phyloP scores from a whole-genome alignment of 2,113 vertebrate species.

The Mustelus asterias region DNA sequence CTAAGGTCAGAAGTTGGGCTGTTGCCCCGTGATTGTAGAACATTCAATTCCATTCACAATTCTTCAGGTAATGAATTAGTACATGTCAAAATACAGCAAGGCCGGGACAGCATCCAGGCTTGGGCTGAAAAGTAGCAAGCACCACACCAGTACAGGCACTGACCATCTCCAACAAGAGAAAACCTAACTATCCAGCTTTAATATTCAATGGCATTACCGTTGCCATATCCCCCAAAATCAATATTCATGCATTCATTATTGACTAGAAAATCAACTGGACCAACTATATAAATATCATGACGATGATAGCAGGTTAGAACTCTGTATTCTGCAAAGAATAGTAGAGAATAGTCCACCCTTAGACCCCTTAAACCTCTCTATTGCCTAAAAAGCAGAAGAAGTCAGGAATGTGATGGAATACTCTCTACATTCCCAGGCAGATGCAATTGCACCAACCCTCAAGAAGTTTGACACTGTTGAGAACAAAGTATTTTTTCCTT shows the following conservation, averaged over 20 bases:
- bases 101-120: not conserved
- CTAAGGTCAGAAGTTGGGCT: not conserved
- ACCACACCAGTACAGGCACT: too few relatives aligned
- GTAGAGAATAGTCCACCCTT: too few relatives aligned
- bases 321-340: not conserved
- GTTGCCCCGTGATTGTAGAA: not conserved
- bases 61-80: not conserved
- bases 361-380: not conserved
- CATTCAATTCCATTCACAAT: not conserved
- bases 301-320: too few relatives aligned
- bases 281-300: too few relatives aligned
- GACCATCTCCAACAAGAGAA: too few relatives aligned
- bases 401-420: not conserved
- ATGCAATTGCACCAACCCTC: not conserved
- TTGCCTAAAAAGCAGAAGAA: not conserved
- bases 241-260: not conserved
- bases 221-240: not conserved
- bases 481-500: not conserved
- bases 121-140: not conserved
- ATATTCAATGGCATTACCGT: not conserved
- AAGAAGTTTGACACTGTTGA: not conserved
- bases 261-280: too few relatives aligned
- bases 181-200: too few relatives aligned
- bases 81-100: not conserved
- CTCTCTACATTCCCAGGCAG: not conserved